Base-by-base conservation (phyloP, 1,140 invertebrate species). In the Penaeus vannamei region DNA sequence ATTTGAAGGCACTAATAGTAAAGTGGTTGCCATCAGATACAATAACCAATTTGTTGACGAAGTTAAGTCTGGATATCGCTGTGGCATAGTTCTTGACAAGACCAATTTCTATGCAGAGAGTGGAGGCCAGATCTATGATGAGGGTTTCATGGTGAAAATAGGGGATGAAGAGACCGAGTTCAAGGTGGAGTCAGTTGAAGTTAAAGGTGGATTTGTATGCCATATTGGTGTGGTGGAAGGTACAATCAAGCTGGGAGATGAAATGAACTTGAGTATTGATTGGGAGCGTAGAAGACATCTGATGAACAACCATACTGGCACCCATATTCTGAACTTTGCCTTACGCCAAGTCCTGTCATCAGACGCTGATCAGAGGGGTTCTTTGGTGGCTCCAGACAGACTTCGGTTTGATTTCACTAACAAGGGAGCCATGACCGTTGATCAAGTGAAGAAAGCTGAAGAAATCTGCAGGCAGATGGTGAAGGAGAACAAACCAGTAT, bases 231-330 rank as follows among this genome's bases (percentile, higher is more conserved):
- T 95, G 91, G 94, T 97, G 19, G 94, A 94, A 94, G 98, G 98
- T 29, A 95, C 93, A 0, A 93, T 99, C 19, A 95, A 94, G 92
- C 95, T 98, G 83, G 98, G 98, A 4, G 98, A 99, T 94, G 95
- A 95, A 92, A 94, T 99, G 17, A 94, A 95, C 84, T 93, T 98
- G 23, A 95, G 96, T 90, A 95, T 99, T 89, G 98, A 99, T 93
- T 95, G 95, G 84, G 93, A 93, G 82, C 95, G 98, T 88, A 94
- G 98, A 92, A 95, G 96, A 91, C 93, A 97, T 12, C 95, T 99
- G 36, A 99, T 99, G 99, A 99, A 97, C 92, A 99, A 99, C 94
- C 99, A 99, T 92, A 99, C 99, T 36, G 99, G 97, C 42, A 99
- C 99, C 1, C 99, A 99, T 94, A 95, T 98, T 79, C 94, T 99